A percentile compares a stretch with the other conserved stretches of the same genome.
Conservation (phyloP, 2,797 vertebrate species). For the Coracias cyanogaster region DNA sequence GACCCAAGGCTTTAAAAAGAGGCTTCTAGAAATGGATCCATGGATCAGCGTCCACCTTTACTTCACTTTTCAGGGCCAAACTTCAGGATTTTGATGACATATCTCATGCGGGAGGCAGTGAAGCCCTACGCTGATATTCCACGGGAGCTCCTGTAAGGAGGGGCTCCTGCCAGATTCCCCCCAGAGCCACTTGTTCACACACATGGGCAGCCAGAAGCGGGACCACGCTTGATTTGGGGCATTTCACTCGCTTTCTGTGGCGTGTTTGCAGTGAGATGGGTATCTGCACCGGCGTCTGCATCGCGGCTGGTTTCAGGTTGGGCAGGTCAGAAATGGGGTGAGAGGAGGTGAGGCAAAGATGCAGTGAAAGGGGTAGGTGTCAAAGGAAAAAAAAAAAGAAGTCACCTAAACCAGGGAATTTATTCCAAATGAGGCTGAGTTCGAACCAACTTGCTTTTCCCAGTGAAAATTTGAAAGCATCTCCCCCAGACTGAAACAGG, state of each 20-base stretch:
- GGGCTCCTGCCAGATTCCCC: neutral
- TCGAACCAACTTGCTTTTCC: neutral
- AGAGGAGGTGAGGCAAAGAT: accelerated
- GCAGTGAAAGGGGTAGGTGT: too few relatives aligned
- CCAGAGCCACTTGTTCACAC: accelerated
- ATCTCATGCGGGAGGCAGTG: neutral
- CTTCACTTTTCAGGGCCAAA: neutral
- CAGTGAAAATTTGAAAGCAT: neutral
- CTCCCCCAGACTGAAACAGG: neutral
- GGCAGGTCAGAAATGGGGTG: neutral
- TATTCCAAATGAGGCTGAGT: neutral
- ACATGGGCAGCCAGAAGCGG: neutral
- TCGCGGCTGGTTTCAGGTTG: neutral
- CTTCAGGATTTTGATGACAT: neutral
- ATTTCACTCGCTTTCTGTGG: neutral
- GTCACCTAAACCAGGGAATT: neutral
- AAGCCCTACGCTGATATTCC: neutral
- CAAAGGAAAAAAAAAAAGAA: neutral
- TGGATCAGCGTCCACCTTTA: neutral
- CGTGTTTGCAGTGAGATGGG: neutral
- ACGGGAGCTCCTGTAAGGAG: neutral
- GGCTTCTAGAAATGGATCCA: neutral
- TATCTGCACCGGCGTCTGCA: accelerated
- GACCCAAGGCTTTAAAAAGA: neutral
- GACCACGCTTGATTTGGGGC: neutral